Evolutionary conservation across 2,113 vertebrate species (phyloP).

Genomic region (Bothrops jararaca): DNA sequence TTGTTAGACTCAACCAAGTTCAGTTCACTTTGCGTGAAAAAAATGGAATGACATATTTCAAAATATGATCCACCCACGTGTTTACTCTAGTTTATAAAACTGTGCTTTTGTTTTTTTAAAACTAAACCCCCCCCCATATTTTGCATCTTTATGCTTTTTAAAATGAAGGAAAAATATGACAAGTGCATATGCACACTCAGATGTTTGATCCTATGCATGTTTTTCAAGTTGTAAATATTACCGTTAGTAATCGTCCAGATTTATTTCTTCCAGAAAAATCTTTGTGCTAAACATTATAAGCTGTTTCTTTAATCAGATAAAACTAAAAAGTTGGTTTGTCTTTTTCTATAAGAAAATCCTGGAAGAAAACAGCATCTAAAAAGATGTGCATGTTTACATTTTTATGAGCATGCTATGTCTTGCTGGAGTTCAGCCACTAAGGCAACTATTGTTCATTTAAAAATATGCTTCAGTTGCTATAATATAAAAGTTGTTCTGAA

Average conservation of each 20-base stretch:
- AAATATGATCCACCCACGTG: not conserved
- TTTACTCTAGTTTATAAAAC: not conserved
- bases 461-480: not conserved
- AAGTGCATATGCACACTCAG: not conserved
- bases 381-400: not conserved
- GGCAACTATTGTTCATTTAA: not conserved
- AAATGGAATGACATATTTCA: not conserved
- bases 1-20: not conserved
- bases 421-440: not conserved
- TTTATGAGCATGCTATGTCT: not conserved
- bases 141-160: not conserved
- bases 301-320: not conserved
- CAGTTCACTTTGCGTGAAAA: not conserved
- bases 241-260: not conserved
- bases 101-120: not conserved
- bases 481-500: not conserved
- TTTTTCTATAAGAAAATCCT: not conserved
- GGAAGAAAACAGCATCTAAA: not conserved
- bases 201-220: fast-evolving
- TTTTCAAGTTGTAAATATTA: not conserved
- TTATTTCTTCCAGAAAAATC: not conserved
- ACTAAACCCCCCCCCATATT: not conserved
- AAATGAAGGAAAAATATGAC: not conserved
- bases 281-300: not conserved
- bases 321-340: not conserved